A percentile compares a stretch with the other conserved stretches of the same genome.
These are phyloP conservation scores for Callinectes sapidus DNA, from an alignment of 2,888 invertebrate species.

Conservation along the genomic window DNA sequence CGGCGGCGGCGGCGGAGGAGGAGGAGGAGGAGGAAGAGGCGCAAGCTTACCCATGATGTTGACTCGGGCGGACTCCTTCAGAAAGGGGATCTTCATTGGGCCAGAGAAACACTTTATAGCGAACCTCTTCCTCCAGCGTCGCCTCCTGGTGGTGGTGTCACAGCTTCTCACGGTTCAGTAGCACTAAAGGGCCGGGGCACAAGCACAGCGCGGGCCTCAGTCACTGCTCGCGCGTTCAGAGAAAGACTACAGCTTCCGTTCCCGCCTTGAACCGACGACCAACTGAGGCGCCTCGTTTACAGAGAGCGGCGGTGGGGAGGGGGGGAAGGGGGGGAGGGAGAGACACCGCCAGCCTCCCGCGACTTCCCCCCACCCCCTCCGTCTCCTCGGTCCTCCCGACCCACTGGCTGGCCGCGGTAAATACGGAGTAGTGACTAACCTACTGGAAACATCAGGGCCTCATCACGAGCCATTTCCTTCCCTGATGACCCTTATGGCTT, in stretches of 20 bases:
- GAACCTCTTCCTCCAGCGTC: not conserved
- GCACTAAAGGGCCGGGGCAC: not conserved
- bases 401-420: constrained; percentile 21
- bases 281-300: not conserved
- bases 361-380: not conserved
- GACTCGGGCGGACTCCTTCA: constrained; percentile 66
- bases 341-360: constrained; percentile 21
- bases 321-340: not conserved
- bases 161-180: not conserved
- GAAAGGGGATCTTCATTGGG: constrained; percentile 66
- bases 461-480: constrained; percentile 36
- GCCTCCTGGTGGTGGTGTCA: not conserved
- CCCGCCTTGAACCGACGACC: constrained; percentile 6
- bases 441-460: constrained; percentile 20
- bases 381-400: constrained; percentile 11
- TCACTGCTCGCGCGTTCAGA: not conserved
- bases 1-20: not conserved
- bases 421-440: constrained; percentile 45
- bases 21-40: not conserved
- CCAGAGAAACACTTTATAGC: not conserved
- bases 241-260: constrained; percentile 27
- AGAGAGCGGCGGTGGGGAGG: not conserved
- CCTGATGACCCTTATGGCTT: constrained; percentile 15
- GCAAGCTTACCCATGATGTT: constrained; percentile 66
- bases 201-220: not conserved